A percentile compares a stretch with the other conserved stretches of the same genome.
These are phyloP conservation scores for Umimayanthus kanabou DNA, from an alignment of 92 coral and sea anemone genomes.

Conservation along the genomic window DNA sequence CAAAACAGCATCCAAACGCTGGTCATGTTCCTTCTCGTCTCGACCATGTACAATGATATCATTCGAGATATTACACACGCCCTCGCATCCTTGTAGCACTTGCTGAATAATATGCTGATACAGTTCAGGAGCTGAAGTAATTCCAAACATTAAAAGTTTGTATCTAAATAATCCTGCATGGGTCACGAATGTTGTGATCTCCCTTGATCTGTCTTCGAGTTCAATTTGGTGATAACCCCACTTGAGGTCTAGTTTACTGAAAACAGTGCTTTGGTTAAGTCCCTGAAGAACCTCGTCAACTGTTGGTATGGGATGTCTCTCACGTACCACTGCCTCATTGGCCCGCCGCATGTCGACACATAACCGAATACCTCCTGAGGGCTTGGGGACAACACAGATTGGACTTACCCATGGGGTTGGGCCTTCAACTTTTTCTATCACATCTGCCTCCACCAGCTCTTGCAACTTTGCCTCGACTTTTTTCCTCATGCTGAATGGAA, in stretches of 20 bases:
- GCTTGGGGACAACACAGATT: slow-evolving; percentile 48
- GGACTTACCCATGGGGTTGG: slow-evolving; percentile 50
- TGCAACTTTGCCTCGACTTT: background rate
- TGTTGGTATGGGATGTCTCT: slow-evolving; percentile 39
- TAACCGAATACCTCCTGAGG: slow-evolving; percentile 40
- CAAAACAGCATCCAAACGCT: slow-evolving; percentile 2
- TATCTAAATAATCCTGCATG: slow-evolving; percentile 36
- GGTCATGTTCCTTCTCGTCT: slow-evolving; percentile 10
- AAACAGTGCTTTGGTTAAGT: too few relatives aligned
- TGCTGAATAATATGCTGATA: background rate
- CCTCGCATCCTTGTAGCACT: slow-evolving; percentile 23
- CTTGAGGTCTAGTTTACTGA: background rate
- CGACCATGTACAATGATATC: background rate
- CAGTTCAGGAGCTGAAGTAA: slow-evolving; percentile 29
- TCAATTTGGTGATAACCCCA: slow-evolving; percentile 53
- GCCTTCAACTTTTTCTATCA: slow-evolving; percentile 15
- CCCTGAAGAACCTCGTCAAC: slow-evolving; percentile 21
- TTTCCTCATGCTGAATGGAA: background rate
- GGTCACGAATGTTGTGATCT: slow-evolving; percentile 37
- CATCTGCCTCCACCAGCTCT: too few relatives aligned
- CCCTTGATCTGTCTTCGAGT: slow-evolving; percentile 47
- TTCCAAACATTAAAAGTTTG: slow-evolving; percentile 36
- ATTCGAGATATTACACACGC: background rate
- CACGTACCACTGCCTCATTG: slow-evolving; percentile 39
- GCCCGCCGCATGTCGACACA: slow-evolving; percentile 45